Evolutionary conservation across 2,888 invertebrate genomes (phyloP).

Genomic region (Schizaphis graminum): DNA sequence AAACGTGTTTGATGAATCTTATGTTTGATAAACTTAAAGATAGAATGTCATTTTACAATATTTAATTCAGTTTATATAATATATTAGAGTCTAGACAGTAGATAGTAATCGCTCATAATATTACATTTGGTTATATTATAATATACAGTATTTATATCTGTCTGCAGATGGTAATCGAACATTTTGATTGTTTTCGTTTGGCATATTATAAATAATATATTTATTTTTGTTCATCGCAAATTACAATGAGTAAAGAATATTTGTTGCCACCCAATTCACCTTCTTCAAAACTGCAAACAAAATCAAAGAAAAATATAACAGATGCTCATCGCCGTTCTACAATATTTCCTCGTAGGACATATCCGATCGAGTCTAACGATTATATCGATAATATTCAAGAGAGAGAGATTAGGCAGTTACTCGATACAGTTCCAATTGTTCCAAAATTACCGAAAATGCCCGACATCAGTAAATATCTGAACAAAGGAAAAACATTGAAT

Average conservation of each 20-base stretch:
- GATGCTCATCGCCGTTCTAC: background rate
- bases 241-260: constrained; percentile 31
- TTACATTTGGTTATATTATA: background rate
- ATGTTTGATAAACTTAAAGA: background rate
- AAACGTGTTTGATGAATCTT: background rate
- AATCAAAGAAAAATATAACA: background rate
- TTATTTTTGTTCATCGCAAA: background rate
- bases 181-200: background rate
- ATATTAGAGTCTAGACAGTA: too few species aligned
- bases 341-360: background rate
- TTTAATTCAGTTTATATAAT: background rate
- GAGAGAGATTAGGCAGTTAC: constrained; percentile 30
- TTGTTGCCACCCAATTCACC: background rate
- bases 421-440: constrained; percentile 36
- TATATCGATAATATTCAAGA: background rate
- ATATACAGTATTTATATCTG: background rate
- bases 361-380: background rate
- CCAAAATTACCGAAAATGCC: constrained; percentile 56
- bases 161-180: background rate
- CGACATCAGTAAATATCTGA: constrained; percentile 54
- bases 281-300: background rate
- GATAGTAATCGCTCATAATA: background rate
- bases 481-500: background rate
- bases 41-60: background rate
- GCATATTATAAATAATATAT: background rate